Evolutionary conservation across 1,140 invertebrate genomes (phyloP).

Genomic region (Drosophila tristis): DNA sequence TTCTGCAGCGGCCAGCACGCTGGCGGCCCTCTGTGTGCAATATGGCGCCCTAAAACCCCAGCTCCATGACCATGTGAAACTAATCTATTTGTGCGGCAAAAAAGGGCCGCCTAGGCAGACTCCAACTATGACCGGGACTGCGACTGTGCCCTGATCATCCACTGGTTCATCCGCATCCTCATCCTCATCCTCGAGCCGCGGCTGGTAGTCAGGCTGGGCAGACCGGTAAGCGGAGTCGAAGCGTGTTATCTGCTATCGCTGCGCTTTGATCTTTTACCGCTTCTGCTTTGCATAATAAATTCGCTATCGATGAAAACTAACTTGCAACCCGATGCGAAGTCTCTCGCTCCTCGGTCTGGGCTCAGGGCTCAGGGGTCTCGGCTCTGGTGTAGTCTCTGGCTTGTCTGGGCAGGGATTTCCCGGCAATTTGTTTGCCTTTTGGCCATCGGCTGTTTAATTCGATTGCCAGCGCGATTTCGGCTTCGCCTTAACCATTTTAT

Average conservation of each 20-base stretch:
- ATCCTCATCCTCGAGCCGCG: conserved; percentile 24
- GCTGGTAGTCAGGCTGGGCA: conserved; percentile 6
- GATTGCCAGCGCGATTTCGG: conserved; percentile 77
- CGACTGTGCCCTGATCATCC: too few species aligned
- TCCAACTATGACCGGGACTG: background rate
- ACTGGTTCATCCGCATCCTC: conserved; percentile 26
- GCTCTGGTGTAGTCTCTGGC: conserved; percentile 3
- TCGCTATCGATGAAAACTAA: conserved; percentile 82
- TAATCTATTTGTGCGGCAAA: conserved; percentile 80
- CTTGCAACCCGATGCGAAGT: conserved; percentile 58
- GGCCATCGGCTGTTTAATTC: conserved; percentile 79
- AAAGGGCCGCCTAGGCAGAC: conserved; percentile 65
- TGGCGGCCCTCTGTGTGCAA: conserved; percentile 75
- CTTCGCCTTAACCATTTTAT: conserved; percentile 75
- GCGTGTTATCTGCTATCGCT: conserved; percentile 80
- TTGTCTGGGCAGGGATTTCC: conserved; percentile 63
- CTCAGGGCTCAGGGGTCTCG: too few species aligned
- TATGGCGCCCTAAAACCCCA: conserved; percentile 75
- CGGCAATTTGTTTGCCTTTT: conserved; percentile 78
- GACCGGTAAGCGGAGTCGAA: conserved; percentile 21
- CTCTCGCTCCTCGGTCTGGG: too few species aligned
- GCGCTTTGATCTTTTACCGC: conserved; percentile 81
- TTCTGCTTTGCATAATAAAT: conserved; percentile 83
- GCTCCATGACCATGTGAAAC: conserved; percentile 77
- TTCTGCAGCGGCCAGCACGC: conserved; percentile 78